Conservation (phyloP, 2,113 vertebrate genomes). For the Megaceryle torquata region DNA sequence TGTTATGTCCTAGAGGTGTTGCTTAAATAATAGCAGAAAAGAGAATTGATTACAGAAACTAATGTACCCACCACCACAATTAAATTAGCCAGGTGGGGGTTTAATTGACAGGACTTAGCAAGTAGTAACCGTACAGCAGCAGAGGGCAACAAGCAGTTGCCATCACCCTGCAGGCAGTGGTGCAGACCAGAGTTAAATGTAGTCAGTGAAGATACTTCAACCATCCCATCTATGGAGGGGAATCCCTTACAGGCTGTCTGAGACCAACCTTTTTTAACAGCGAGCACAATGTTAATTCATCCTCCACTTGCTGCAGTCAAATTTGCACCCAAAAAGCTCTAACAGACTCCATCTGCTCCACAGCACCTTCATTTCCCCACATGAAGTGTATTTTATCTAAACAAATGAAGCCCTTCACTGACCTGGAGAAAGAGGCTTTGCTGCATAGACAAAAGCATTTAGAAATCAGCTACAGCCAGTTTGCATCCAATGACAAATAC, state of each 20-base stretch:
- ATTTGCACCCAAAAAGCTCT: background rate
- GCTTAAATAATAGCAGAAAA: background rate
- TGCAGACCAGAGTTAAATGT: background rate
- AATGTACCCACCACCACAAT: background rate
- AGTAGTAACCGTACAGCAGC: background rate
- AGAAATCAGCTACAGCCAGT: background rate
- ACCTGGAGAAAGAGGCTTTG: background rate
- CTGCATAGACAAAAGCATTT: background rate
- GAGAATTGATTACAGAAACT: background rate
- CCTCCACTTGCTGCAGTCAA: background rate
- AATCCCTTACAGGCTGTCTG: background rate
- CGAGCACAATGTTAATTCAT: background rate
- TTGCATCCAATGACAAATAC: background rate
- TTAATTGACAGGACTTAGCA: background rate
- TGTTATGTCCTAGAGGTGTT: fast-evolving
- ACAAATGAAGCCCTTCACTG: background rate
- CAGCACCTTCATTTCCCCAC: background rate
- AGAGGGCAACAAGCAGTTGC: background rate
- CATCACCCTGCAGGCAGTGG: no score
- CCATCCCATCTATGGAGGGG: fast-evolving
- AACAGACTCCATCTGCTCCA: background rate
- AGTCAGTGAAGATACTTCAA: background rate
- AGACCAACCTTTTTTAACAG: background rate
- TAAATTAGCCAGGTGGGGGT: background rate
- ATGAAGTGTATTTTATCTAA: background rate